phyloP scores from a whole-genome alignment of 2,888 invertebrate species.

The Apoda limacodes region DNA sequence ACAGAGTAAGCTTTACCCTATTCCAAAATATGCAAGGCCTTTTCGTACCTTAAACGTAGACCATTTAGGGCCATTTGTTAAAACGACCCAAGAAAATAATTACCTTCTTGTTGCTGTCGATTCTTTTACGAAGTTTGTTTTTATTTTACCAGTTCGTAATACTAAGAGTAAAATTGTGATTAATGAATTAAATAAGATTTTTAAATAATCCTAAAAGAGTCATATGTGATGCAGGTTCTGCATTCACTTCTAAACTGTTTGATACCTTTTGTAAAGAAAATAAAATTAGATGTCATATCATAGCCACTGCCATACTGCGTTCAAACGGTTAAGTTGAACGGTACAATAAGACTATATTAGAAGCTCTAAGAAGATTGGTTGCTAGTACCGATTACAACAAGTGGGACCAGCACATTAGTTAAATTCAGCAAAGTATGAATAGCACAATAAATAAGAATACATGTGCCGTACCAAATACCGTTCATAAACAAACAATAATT shows the following conservation, averaged over 20 bases:
- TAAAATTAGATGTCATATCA: conserved; percentile 15
- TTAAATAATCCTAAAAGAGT: conserved; percentile 7
- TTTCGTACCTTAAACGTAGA: conserved; percentile 14
- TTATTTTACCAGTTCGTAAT: conserved; percentile 20
- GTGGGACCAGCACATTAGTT: conserved; percentile 17
- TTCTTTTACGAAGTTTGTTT: conserved; percentile 30
- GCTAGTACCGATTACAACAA: conserved; percentile 19
- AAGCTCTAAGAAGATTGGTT: conserved; percentile 14
- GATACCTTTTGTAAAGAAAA: conserved; percentile 13
- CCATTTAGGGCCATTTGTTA: conserved; percentile 23
- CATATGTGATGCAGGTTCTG: conserved; percentile 16
- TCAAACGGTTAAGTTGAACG: conserved; percentile 21
- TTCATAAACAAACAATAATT: too few relatives aligned
- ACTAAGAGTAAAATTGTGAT: conserved; percentile 8
- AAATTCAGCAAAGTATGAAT: conserved; percentile 22
- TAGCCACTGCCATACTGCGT: conserved; percentile 15
- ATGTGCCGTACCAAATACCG: conserved; percentile 16
- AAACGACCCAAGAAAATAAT: conserved; percentile 19
- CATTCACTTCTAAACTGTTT: conserved; percentile 8
- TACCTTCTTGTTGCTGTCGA: conserved; percentile 27
- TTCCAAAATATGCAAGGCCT: conserved; percentile 8
- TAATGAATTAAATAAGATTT: conserved; percentile 4
- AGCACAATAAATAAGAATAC: conserved; percentile 18
- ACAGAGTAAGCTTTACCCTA: conserved; percentile 7
- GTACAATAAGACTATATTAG: conserved; percentile 20